A percentile compares a stretch with the other conserved stretches of the same genome.
Conservation (phyloP, 2,797 vertebrate genomes). For the Schizopygopsis pylzovi region DNA sequence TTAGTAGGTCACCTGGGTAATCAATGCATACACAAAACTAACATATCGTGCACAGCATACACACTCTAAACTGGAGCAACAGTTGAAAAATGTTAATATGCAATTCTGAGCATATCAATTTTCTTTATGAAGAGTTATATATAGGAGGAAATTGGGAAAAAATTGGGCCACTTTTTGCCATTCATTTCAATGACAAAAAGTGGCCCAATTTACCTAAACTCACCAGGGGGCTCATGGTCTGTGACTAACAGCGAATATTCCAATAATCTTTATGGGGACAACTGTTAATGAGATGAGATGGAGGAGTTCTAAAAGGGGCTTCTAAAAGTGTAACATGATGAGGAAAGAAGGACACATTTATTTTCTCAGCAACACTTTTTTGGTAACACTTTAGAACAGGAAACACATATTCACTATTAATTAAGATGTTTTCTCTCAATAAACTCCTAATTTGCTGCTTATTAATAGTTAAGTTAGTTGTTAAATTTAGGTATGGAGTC, state of each 20-base stretch:
- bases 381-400: not conserved
- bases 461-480: too few species aligned
- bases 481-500: not conserved
- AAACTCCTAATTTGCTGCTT: too few species aligned
- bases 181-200: slow-evolving; percentile 10
- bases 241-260: slow-evolving; percentile 3
- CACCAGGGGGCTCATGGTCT: not conserved
- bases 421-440: too few species aligned
- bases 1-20: not conserved
- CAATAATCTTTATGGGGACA: slow-evolving; percentile 14
- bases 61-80: not conserved
- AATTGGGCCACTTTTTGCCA: slow-evolving; percentile 3
- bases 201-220: slow-evolving; percentile 28
- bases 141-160: not conserved
- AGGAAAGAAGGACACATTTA: not conserved
- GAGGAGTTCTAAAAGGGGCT: not conserved
- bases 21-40: not conserved
- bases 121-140: slow-evolving; percentile 20
- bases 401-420: not conserved
- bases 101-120: not conserved
- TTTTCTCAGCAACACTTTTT: not conserved
- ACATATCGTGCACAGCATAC: not conserved
- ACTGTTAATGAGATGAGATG: slow-evolving; percentile 15
- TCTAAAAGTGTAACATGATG: not conserved
- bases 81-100: not conserved